Base-by-base conservation (phyloP, 2,113 vertebrate species). In the Chionis minor region DNA sequence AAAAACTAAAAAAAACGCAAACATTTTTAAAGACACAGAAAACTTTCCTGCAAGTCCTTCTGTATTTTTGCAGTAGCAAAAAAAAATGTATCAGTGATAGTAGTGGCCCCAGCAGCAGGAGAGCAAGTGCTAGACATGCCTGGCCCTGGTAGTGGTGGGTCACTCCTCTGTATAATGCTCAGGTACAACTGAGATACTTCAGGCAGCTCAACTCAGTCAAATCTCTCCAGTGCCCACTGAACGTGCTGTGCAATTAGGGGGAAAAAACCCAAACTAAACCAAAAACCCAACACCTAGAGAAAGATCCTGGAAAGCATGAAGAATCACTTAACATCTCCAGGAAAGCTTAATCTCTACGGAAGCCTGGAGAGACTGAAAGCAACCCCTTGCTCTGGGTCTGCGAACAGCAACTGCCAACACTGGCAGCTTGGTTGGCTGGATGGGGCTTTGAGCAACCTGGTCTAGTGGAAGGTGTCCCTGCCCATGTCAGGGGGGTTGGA, bases 211-310 rank as follows among this genome's bases (percentile, higher is more conserved):
- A 6, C 44, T 69, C 44, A 73, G 55, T 51, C 44, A 63, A 30
- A 35, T 45, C 5, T 35, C 38, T 63, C 33, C 32, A 23, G 24
- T 26, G 19, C 27, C 24, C 38, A 19, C n/a, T 67, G 63, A 63
- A 63, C 6, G 1, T 12, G 5, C 23, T 40, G 18, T 54, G 47
- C 33, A 47, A 0, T 28, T 18, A 3, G 27, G 7, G 32, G 35
- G 26, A n/a, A 38, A 40, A 21, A n/a, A 33, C 6, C 12, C 38
- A 42, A 38, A 38, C 38, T 38, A 38, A 38, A 27, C 38, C 56
- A 44, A 44, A n/a, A 45, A 0, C 4, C 4, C 40, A 38, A 38
- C 38, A n/a, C 14, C 23, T 42, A 51, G 12, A 33, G 20, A 55
- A 77, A 59, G 17, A 40, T 27, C 17, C 20, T 67, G 26, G 10